phyloP scores from a whole-genome alignment of 2,888 invertebrate genomes.

The Drepana falcataria region DNA sequence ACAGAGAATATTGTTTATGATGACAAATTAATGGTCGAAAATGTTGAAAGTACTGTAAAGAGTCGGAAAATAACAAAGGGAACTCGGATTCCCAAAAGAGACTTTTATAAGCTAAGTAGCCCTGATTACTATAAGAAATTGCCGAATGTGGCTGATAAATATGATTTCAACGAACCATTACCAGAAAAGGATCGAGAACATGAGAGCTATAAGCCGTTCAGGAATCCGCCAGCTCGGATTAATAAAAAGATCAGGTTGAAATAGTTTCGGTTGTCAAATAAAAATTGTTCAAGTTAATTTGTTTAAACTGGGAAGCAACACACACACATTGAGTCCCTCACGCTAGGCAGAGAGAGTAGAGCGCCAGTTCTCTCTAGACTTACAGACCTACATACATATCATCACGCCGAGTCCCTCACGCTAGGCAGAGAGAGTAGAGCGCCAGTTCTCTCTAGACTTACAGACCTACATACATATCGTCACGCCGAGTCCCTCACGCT shows the following conservation, averaged over 20 bases:
- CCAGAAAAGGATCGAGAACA: constrained; percentile 47
- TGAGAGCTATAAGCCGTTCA: constrained; percentile 31
- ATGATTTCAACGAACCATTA: constrained; percentile 54
- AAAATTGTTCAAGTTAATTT: too few species aligned
- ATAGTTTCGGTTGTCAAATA: not conserved
- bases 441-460: too few species aligned
- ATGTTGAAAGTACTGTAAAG: constrained; percentile 3
- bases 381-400: too few species aligned
- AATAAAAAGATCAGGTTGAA: constrained; percentile 35
- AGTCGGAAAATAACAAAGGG: constrained; percentile 26
- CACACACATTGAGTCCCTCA: too few species aligned
- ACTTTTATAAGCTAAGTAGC: constrained; percentile 35
- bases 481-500: too few species aligned
- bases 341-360: too few species aligned
- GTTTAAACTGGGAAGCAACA: too few species aligned
- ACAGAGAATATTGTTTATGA: constrained; percentile 31
- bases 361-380: too few species aligned
- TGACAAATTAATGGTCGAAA: constrained; percentile 5
- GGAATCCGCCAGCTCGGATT: constrained; percentile 31
- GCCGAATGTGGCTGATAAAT: constrained; percentile 44
- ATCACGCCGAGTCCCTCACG: too few species aligned
- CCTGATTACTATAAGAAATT: constrained; percentile 44
- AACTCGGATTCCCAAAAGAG: constrained; percentile 39
- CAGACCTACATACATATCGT: too few species aligned
- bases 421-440: too few species aligned